Conservation (phyloP, 2,888 invertebrate genomes). For the Polymixis flavicincta region DNA sequence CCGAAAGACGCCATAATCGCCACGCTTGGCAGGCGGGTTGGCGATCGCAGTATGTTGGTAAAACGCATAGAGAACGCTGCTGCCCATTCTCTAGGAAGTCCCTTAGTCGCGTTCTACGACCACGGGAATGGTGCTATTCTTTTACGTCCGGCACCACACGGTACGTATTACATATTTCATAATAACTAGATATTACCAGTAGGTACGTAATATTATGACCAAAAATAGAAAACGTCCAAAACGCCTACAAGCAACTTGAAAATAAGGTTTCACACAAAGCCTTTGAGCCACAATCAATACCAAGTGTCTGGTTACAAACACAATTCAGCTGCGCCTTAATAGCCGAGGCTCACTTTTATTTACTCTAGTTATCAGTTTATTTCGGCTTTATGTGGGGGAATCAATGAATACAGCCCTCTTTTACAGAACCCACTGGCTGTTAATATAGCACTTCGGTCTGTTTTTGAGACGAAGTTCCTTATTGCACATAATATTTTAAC, state of each 20-base stretch:
- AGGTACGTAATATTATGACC: not conserved
- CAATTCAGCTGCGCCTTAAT: constrained; percentile 7
- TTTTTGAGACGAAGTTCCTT: no score
- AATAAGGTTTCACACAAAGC: constrained; percentile 19
- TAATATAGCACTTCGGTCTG: no score
- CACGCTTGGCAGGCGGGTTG: no score
- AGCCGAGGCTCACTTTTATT: not conserved
- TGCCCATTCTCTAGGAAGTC: no score
- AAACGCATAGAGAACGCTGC: no score
- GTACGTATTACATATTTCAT: not conserved
- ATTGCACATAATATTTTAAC: no score
- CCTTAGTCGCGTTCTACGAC: no score
- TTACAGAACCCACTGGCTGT: not conserved
- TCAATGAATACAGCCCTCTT: not conserved
- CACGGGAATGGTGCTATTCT: no score
- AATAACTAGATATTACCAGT: not conserved
- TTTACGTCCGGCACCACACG: no score
- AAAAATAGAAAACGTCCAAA: not conserved
- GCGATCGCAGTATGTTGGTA: no score
- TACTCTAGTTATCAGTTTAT: constrained; percentile 1
- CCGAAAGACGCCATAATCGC: no score
- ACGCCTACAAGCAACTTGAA: not conserved
- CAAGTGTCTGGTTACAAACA: constrained; percentile 38
- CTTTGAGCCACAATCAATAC: constrained; percentile 44
- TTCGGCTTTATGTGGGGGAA: not conserved